Percentiles rank a stretch among this genome's conserved stretches.
Conservation (phyloP, 2,113 vertebrate species). For the Kobus ellipsiprymnus region DNA sequence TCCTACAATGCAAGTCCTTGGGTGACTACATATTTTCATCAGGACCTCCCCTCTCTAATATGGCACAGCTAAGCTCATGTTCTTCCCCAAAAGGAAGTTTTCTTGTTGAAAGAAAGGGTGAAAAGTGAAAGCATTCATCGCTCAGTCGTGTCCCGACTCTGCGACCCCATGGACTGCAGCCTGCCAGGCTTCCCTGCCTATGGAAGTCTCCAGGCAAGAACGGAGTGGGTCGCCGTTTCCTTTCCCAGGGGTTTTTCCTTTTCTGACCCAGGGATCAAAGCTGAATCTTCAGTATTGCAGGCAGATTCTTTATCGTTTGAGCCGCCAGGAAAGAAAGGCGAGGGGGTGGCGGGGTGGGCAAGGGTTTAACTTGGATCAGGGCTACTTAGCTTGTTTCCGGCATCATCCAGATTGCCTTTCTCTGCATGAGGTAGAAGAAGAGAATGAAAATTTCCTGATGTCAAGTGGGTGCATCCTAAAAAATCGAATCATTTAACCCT, state of each 20-base stretch:
- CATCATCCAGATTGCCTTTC: neutral
- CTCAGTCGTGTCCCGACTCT: neutral
- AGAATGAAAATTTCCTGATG: neutral
- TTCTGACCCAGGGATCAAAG: fast-evolving
- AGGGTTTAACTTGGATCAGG: neutral
- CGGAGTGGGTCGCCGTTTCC: fast-evolving
- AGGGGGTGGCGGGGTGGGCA: neutral
- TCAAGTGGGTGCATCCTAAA: neutral
- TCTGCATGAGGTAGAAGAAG: neutral
- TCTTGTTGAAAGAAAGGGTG: neutral
- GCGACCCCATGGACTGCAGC: neutral
- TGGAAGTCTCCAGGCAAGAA: neutral
- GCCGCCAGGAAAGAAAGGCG: neutral
- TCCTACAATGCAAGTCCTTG: neutral
- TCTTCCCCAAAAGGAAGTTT: neutral
- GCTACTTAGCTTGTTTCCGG: neutral
- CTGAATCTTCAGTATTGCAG: neutral
- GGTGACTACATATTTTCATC: neutral
- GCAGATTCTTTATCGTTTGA: fast-evolving
- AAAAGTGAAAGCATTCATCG: fast-evolving
- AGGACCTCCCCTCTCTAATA: too few relatives aligned
- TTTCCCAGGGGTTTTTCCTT: neutral
- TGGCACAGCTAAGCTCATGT: neutral
- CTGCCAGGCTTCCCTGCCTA: neutral
- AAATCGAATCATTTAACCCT: neutral